Conservation (phyloP, 2,888 invertebrate genomes). For the Acheta domesticus region DNA sequence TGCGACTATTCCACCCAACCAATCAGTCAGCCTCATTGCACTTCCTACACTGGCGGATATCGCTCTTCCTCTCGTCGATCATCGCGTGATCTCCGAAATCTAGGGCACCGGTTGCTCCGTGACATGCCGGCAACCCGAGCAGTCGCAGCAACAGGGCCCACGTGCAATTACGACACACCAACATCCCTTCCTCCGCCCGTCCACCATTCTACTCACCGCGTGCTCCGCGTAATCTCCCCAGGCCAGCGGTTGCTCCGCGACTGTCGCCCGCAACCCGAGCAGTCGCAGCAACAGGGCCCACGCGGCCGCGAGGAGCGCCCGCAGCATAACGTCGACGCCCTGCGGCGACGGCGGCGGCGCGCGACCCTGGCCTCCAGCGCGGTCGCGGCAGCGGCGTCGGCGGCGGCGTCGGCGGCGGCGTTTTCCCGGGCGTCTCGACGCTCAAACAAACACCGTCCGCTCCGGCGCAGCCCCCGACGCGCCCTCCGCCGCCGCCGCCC, state of each 20-base stretch:
- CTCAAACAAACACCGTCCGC: constrained; percentile 21
- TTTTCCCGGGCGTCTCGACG: not conserved
- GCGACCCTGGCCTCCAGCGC: not conserved
- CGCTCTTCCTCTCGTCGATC: too few species aligned
- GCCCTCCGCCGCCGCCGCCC: not conserved
- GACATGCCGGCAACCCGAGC: too few species aligned
- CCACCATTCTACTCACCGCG: too few species aligned
- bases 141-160: too few species aligned
- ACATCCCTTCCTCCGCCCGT: too few species aligned
- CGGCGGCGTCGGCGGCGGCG: not conserved
- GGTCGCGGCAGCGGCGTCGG: not conserved
- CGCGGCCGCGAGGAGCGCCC: not conserved
- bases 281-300: not conserved
- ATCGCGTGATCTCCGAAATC: too few species aligned
- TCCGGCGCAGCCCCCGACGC: not conserved
- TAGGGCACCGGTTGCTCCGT: too few species aligned
- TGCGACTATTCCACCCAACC: too few species aligned
- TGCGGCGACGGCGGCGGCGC: not conserved
- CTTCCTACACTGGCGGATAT: too few species aligned
- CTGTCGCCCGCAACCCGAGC: not conserved
- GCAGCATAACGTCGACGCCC: not conserved
- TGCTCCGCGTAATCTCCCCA: too few species aligned
- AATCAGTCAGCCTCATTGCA: too few species aligned
- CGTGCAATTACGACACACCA: too few species aligned
- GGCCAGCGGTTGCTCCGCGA: not conserved